phyloP scores from a whole-genome alignment of 2,113 vertebrate species.

The Onychostoma macrolepis region DNA sequence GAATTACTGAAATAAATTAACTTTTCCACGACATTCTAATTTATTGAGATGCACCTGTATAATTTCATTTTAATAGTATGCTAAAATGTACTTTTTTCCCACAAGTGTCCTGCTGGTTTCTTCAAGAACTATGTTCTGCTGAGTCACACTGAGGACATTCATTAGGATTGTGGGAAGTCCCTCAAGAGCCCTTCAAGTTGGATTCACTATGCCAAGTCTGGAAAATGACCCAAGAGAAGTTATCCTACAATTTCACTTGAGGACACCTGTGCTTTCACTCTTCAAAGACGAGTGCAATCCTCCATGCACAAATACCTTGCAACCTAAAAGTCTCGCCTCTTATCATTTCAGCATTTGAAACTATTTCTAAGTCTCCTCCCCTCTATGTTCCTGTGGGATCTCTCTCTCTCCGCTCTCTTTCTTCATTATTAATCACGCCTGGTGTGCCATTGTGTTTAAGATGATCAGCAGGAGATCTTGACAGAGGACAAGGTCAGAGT shows the following conservation, averaged over 20 bases:
- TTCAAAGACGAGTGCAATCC: background rate
- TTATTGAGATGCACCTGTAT: no score
- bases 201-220: background rate
- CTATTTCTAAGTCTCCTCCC: background rate
- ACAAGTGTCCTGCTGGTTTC: background rate
- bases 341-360: background rate
- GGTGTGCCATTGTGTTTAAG: constrained; percentile 14
- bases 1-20: no score
- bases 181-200: background rate
- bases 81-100: background rate
- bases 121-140: background rate
- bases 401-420: background rate
- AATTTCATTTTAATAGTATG: background rate
- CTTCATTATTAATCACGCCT: constrained; percentile 17
- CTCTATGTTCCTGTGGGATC: background rate
- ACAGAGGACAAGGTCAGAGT: constrained; percentile 35
- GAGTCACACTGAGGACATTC: background rate
- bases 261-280: constrained; percentile 3
- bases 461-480: constrained; percentile 23
- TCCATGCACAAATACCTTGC: constrained; percentile 8
- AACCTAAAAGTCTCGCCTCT: background rate
- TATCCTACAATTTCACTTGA: background rate
- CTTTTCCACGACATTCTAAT: no score
- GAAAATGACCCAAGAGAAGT: background rate
- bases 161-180: background rate